Conservation (phyloP, 1,140 invertebrate species). For the Euura lappo region DNA sequence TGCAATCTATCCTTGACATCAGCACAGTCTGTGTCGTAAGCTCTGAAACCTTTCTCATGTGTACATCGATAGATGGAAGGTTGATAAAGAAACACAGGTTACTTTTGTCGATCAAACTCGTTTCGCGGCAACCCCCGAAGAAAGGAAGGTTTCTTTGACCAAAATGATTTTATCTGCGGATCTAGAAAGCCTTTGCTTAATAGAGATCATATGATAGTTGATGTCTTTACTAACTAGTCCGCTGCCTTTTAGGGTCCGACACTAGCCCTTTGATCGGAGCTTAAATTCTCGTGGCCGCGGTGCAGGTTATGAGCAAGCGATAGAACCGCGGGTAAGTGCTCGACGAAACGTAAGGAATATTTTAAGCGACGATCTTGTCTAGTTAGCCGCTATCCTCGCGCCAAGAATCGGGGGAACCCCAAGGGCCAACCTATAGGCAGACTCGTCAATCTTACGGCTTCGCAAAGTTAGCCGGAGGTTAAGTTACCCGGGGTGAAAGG, state of each 20-base stretch:
- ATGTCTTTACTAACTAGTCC: neutral
- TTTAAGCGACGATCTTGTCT: neutral
- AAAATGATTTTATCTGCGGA: slow-evolving; percentile 33
- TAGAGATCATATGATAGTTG: slow-evolving; percentile 41
- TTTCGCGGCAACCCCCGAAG: neutral
- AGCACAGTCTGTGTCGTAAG: neutral
- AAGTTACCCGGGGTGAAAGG: neutral
- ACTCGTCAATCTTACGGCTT: neutral
- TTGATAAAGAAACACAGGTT: slow-evolving; percentile 18
- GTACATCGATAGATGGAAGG: slow-evolving; percentile 50
- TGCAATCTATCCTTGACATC: neutral
- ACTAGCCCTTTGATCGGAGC: slow-evolving; percentile 6
- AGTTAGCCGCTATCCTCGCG: neutral
- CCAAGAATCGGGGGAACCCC: neutral
- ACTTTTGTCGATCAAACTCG: neutral
- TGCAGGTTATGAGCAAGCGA: slow-evolving; percentile 17
- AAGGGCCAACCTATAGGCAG: neutral
- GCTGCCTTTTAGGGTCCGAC: slow-evolving; percentile 5
- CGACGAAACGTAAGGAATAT: slow-evolving; percentile 20
- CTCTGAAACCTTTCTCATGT: slow-evolving; percentile 35
- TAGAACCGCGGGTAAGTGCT: slow-evolving; percentile 11
- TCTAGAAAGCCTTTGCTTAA: slow-evolving; percentile 27
- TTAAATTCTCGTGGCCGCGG: neutral
- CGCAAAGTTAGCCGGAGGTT: neutral
- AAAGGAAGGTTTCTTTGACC: slow-evolving; percentile 18